phyloP scores from a whole-genome alignment of 1,140 invertebrate genomes.

The Triops cancriformis region DNA sequence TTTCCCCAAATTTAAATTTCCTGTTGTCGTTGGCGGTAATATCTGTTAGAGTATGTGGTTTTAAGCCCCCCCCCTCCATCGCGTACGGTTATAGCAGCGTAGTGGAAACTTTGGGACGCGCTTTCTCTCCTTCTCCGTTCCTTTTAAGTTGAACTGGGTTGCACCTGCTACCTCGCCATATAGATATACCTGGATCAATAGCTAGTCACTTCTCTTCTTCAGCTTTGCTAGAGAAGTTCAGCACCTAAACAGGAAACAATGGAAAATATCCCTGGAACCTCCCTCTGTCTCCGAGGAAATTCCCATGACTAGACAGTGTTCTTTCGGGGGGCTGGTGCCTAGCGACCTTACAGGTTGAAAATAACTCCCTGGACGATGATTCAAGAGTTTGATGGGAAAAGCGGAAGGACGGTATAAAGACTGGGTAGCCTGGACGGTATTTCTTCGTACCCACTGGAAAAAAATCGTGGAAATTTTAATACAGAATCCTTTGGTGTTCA shows the following conservation, averaged over 20 bases:
- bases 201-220: not conserved
- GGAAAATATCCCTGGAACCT: too few species aligned
- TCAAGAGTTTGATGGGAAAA: not conserved
- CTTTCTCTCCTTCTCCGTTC: too few species aligned
- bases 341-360: not conserved
- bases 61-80: not conserved
- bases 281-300: too few species aligned
- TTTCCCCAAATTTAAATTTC: not conserved
- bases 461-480: too few species aligned
- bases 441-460: too few species aligned
- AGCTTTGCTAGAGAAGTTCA: not conserved
- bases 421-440: too few species aligned
- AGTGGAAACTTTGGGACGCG: too few species aligned
- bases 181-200: not conserved
- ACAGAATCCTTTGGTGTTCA: not conserved
- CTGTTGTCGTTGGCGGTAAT: not conserved
- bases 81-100: too few species aligned
- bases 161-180: not conserved
- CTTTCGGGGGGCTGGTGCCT: not conserved
- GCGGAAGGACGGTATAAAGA: too few species aligned
- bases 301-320: not conserved
- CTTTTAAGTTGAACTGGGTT: too few species aligned
- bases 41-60: not conserved
- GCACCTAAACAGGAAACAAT: not conserved
- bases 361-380: not conserved